Evolutionary conservation across 2,797 vertebrate species (phyloP).

Genomic region (Xenentodon cancila): DNA sequence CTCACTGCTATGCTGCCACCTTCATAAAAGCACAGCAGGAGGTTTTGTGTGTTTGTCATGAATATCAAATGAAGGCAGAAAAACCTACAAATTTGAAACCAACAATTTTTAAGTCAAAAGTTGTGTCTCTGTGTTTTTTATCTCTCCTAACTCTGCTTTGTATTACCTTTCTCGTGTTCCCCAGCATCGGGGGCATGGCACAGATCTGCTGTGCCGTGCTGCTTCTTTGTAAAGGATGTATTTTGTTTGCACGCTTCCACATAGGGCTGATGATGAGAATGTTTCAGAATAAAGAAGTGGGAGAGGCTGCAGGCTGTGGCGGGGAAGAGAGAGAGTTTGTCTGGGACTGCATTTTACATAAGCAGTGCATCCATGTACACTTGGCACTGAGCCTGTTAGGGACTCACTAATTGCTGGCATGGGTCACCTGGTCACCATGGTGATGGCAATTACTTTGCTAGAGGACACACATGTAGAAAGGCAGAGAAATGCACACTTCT

Average conservation of each 20-base stretch:
- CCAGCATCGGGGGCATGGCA: conserved; percentile 18
- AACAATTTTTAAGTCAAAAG: conserved; percentile 24
- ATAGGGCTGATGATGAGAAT: conserved; percentile 48
- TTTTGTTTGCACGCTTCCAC: conserved; percentile 45
- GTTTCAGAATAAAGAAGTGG: conserved; percentile 61
- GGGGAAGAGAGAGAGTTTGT: conserved; percentile 45
- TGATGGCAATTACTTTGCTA: conserved; percentile 64
- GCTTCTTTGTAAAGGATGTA: conserved; percentile 38
- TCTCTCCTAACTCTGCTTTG: conserved; percentile 37
- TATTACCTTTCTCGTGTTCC: conserved; percentile 41
- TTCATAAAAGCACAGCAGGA: conserved; percentile 55
- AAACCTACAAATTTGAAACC: conserved; percentile 42
- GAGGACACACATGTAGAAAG: conserved; percentile 17
- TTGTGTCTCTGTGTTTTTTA: conserved; percentile 4
- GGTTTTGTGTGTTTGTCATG: conserved; percentile 24
- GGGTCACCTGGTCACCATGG: conserved; percentile 78
- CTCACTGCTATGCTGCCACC: conserved; percentile 20
- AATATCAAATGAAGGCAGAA: conserved; percentile 51
- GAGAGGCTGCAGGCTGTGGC: conserved; percentile 26
- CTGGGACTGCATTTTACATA: conserved; percentile 69
- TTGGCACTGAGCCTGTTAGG: conserved; percentile 59
- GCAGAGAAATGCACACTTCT: conserved; percentile 20
- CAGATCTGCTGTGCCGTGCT: conserved; percentile 24
- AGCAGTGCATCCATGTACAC: conserved; percentile 63
- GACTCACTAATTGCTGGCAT: conserved; percentile 72